phyloP scores from a whole-genome alignment of 2,113 vertebrate species.

The Chaetodon auriga region DNA sequence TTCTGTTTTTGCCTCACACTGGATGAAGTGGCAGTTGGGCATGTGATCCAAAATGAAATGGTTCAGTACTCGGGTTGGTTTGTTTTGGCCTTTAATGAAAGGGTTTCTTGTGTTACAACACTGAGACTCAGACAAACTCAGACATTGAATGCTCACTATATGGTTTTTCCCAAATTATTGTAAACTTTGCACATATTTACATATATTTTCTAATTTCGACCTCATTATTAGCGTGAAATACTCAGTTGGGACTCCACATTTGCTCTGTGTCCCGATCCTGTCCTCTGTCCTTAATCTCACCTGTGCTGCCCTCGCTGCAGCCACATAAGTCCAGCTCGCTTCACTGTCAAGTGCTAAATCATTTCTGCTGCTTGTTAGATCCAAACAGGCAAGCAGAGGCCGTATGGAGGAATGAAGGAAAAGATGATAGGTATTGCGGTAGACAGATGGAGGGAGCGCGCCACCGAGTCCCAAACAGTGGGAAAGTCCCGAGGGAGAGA shows the following conservation, averaged over 20 bases:
- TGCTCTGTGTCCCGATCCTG: neutral
- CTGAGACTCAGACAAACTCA: neutral
- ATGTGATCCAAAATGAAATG: no score
- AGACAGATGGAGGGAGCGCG: conserved; percentile 61
- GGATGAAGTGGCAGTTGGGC: no score
- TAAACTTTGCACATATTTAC: neutral
- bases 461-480: conserved; percentile 59
- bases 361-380: conserved; percentile 27
- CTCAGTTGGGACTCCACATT: neutral
- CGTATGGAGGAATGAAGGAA: neutral
- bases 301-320: neutral
- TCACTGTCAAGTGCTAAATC: conserved; percentile 38
- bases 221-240: neutral
- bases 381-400: conserved; percentile 21
- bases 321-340: neutral
- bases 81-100: neutral
- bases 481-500: conserved; percentile 68
- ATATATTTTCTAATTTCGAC: neutral
- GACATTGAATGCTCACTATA: neutral
- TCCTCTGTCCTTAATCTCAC: neutral
- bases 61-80: no score
- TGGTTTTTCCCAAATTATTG: neutral
- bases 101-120: neutral
- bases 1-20: no score
- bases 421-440: conserved; percentile 28